Conservation (phyloP, 2,888 invertebrate genomes). For the Alsophila aescularia region DNA sequence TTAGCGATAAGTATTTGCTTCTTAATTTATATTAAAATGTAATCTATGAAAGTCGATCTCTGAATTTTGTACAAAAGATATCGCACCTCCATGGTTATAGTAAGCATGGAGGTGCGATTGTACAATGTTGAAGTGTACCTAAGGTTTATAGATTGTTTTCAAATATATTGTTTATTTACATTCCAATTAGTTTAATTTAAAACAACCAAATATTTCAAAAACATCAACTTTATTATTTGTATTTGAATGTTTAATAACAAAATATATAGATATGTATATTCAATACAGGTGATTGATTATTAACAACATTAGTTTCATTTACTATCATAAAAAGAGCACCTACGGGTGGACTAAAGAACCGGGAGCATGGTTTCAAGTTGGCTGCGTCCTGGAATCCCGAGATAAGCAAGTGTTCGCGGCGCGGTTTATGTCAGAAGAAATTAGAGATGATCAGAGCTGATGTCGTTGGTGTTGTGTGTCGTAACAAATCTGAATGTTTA, state of each 20-base stretch:
- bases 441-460: no score
- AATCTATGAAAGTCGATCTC: not conserved
- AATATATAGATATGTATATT: slow-evolving; percentile 10
- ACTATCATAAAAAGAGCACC: slow-evolving; percentile 8
- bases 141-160: no score
- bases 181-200: slow-evolving; percentile 17
- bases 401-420: no score
- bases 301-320: not conserved
- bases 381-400: no score
- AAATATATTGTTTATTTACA: slow-evolving; percentile 9
- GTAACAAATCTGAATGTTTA: no score
- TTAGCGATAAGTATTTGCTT: not conserved
- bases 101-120: not conserved
- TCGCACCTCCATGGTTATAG: not conserved
- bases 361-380: no score
- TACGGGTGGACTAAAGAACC: no score
- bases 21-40: not conserved
- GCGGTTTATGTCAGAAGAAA: no score
- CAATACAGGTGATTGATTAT: not conserved
- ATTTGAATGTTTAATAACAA: slow-evolving; percentile 13
- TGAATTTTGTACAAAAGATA: not conserved
- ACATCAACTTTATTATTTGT: slow-evolving; percentile 10
- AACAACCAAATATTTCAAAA: slow-evolving; percentile 25
- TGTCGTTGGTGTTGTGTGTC: no score
- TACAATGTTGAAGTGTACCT: not conserved